phyloP scores from a whole-genome alignment of 2,888 invertebrate species.

The Oegoconia quadripuncta region DNA sequence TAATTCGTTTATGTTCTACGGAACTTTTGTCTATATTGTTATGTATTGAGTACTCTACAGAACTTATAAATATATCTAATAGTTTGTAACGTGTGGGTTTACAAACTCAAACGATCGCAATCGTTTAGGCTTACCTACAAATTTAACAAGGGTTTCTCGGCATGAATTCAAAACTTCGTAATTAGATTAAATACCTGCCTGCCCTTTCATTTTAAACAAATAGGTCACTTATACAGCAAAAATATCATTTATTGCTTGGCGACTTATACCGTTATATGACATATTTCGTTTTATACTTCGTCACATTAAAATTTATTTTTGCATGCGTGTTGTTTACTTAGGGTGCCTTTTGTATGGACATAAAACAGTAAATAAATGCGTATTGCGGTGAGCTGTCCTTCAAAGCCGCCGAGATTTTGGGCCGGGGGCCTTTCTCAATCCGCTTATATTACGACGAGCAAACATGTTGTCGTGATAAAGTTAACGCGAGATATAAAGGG shows the following conservation, averaged over 20 bases:
- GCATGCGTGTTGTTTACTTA: slow-evolving; percentile 16
- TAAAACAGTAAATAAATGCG: slow-evolving; percentile 27
- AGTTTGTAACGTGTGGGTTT: too few species aligned
- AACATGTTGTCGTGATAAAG: slow-evolving; percentile 25
- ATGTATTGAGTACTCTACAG: too few species aligned
- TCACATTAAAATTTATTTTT: slow-evolving; percentile 1
- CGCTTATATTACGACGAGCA: slow-evolving; percentile 28
- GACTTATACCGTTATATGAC: too few species aligned
- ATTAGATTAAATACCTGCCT: neutral
- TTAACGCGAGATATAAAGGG: slow-evolving; percentile 20
- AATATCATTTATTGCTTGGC: too few species aligned
- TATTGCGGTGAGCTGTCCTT: slow-evolving; percentile 22
- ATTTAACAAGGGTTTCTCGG: too few species aligned
- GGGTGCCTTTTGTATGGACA: slow-evolving; percentile 19
- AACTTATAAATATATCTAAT: too few species aligned
- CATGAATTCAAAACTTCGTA: neutral
- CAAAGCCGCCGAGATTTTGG: slow-evolving; percentile 22
- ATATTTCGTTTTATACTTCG: too few species aligned
- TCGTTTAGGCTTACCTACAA: too few species aligned
- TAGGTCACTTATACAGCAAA: too few species aligned
- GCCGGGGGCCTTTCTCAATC: slow-evolving; percentile 26
- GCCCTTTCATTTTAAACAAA: neutral
- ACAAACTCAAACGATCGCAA: too few species aligned
- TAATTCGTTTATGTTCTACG: too few species aligned
- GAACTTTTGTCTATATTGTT: too few species aligned